Evolutionary conservation across 2,113 vertebrate species (phyloP), one percentile per base, ranked within the genome.

Genomic region (Oceanodroma tethys): DNA sequence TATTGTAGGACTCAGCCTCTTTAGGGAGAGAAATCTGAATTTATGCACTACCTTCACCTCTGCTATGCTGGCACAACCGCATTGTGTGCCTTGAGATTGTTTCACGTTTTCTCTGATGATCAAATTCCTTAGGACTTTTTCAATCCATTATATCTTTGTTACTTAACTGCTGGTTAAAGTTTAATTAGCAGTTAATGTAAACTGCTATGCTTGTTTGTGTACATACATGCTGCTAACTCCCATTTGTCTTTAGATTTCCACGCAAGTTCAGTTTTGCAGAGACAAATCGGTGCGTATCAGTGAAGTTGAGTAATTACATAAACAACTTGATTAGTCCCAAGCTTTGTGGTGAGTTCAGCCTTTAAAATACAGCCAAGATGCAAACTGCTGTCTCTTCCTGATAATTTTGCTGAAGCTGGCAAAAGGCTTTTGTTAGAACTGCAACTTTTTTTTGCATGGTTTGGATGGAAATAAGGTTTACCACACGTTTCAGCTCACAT

Each of bases 31-130:
- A 22, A 30, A 29, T 19, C 13, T 21, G 38, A 10, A 9, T 52
- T 52, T 2, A 3, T 1, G 7, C 7, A 0, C 84, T 55, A 1
- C 45, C 55, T 83, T 65, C 36, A 3, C 25, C 53, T 71, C 66
- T n/a, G 47, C 82, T 26, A 0, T 7, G 25, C 47, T 58, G 66
- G 29, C 66, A 53, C 1, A 2, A 1, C 4, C 40, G 74, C 21
- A 0, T 2, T 36, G 42, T 2, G 1, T 55, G 67, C 68, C 59
- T 68, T 18, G 45, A 4, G 27, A 25, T 52, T 23, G 10, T 71
- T 63, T 63, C 5, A 0, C 45, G 45, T 15, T 81, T 82, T 82
- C 70, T 8, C 23, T 23, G 34, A 11, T 14, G 42, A 62, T 14
- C 59, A 13, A 42, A 50, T 32, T 47, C 63, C 50, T 83, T 18